Evolutionary conservation across 2,113 vertebrate species (phyloP).

Genomic region (Nesogale talazaci): DNA sequence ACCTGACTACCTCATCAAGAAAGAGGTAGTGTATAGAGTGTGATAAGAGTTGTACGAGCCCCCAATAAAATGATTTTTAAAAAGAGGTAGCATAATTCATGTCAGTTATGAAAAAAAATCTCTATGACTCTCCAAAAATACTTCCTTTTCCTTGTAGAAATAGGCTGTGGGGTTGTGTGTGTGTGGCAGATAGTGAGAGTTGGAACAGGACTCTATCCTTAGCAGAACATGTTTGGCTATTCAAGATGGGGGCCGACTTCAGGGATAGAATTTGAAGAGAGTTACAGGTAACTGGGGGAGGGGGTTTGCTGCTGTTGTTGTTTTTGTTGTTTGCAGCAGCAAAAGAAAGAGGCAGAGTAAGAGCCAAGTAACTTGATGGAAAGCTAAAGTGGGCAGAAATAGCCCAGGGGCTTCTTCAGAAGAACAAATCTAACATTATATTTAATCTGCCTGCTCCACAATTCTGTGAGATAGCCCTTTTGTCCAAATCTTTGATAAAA

Average conservation of each 20-base stretch:
- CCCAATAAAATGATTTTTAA: too few species aligned
- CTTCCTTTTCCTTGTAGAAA: background rate
- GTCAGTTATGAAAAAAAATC: conserved; percentile 5
- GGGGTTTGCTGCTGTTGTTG: background rate
- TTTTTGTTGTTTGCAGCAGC: background rate
- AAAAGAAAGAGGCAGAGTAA: background rate
- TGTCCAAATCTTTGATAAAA: too few species aligned
- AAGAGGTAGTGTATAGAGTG: too few species aligned
- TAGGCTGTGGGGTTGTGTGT: background rate
- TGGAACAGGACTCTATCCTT: background rate
- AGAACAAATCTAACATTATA: too few species aligned
- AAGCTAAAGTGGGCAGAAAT: too few species aligned
- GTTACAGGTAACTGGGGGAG: background rate
- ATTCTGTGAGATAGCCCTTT: too few species aligned
- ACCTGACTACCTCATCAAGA: conserved; percentile 27
- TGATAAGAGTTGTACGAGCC: too few species aligned
- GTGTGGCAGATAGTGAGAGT: background rate
- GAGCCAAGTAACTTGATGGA: too few species aligned
- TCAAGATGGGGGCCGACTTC: background rate
- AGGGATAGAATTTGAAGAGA: background rate
- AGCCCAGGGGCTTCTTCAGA: too few species aligned
- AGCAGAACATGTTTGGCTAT: background rate
- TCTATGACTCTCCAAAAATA: background rate
- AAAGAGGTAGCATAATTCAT: conserved; percentile 7
- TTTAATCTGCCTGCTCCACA: too few species aligned